phyloP scores from a whole-genome alignment of 1,140 invertebrate species.

The Apis mellifera region DNA sequence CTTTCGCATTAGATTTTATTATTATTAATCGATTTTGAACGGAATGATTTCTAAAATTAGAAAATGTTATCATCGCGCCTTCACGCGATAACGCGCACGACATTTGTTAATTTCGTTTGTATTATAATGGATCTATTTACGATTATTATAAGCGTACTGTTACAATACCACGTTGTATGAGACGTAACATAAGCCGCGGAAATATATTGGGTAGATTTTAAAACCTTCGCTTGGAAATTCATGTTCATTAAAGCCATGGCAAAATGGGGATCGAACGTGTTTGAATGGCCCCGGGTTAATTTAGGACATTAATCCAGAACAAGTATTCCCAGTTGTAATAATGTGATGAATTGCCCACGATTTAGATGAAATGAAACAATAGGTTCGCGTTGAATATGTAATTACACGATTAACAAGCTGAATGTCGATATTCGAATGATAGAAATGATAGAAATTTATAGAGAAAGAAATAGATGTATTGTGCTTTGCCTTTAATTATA shows the following conservation, averaged over 20 bases:
- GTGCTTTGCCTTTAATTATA: not conserved
- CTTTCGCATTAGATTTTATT: not conserved
- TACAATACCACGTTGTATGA: not conserved
- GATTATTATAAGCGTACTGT: not conserved
- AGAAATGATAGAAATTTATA: not conserved
- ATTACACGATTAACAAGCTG: not conserved
- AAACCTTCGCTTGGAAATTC: not conserved
- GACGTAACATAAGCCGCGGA: constrained; percentile 6
- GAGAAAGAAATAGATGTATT: not conserved
- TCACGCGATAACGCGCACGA: not conserved
- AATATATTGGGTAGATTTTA: constrained; percentile 1
- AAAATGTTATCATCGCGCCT: not conserved
- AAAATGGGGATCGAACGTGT: not conserved
- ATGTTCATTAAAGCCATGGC: not conserved
- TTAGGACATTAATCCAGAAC: constrained; percentile 5
- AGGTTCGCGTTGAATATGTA: not conserved
- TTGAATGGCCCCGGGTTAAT: not conserved
- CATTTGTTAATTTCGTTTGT: constrained; percentile 10
- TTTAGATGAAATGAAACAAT: not conserved
- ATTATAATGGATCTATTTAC: constrained; percentile 2
- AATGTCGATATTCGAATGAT: not conserved
- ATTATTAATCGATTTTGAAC: not conserved
- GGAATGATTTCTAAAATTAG: not conserved
- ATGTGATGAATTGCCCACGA: not conserved
- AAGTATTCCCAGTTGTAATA: not conserved